Evolutionary conservation across 2,797 vertebrate genomes (phyloP), one percentile per base, ranked within the genome.

Genomic region (Acanthurus leucopareius): DNA sequence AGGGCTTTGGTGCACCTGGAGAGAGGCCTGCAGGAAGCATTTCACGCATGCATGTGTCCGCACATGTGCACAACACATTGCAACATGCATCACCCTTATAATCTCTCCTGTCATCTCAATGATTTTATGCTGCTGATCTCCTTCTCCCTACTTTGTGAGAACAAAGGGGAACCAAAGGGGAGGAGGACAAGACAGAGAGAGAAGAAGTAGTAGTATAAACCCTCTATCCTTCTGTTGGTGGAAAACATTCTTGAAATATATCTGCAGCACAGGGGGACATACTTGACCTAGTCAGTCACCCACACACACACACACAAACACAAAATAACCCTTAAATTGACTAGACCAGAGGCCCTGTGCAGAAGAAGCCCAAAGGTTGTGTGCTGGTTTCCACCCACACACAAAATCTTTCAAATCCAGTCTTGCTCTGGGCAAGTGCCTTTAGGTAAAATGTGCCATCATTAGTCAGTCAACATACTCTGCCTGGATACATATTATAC

Each of bases 161-260:
- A 61, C 63, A 57, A 62, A 69, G 9, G 11, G 17, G 65, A 63
- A 3, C 40, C 10, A 53, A 13, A 44, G 22, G 19, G 35, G 47
- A 13, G 59, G 13, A 58, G 35, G 47, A 58, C 1, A 40, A 64
- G 69, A 60, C 1, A 47, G 20, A 22, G 25, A 40, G 14, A 13
- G 13, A 19, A 54, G 53, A 10, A 56, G 32, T 35, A 78, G 62
- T 22, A 44, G 45, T 22, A 44, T 56, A 81, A 82, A 91, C 69
- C 74, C 77, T 84, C 73, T 4, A 10, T 66, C 68, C 60, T 75
- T 78, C 82, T 77, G 73, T 53, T 82, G 79, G 64, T 82, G 86
- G 83, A 86, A 94, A 94, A 94, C 92, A 94, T 92, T 94, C 80
- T 89, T 84, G 69, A 69, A 73, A 82, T 86, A 40, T 80, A 71